Base-by-base conservation (phyloP, 2,888 invertebrate genomes). In the Spatulosminthurus flaviceps region DNA sequence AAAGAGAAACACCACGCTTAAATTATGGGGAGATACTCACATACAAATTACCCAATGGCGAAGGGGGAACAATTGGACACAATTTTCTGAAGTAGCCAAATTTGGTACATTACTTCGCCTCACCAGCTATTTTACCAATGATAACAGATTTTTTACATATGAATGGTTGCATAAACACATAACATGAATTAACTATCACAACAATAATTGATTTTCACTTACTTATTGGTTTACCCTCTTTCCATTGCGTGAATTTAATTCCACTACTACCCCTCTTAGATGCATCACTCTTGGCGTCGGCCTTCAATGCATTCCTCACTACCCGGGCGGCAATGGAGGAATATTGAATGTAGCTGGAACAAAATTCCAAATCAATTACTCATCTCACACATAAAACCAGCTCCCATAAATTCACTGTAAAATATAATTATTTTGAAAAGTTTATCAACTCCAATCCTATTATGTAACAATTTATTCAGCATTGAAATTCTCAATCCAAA, bases 301-400 rank as follows among this genome's bases (percentile, higher is more conserved):
- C 88, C 88, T 96, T 97, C 85, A 97, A 88, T 19, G 95, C 91
- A 87, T 92, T 91, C 80, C 97, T 91, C 79, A 97, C 89, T 77
- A 94, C 89, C 86, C 91, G 92, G 26, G 97, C 97, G 86, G 97
- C 96, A 87, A 98, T 95, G 88, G 93, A 94, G 80, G 97, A 98
- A 89, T 94, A 98, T 90, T 95, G 95, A 88, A 98, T 94, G 90
- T 98, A 98, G 90, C 97, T 98, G 13, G 9, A 64, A 26, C 22
- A 1, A 64, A 64, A 64, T 64, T 41, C 41, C 7, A 41, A 41
- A 41, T 7, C 16, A 51, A 51, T 16, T 51, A 51, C 34, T 34
- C 34, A 51, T 19, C 1, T 16, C n/a, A 51, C n/a, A 11, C 51
- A 11, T 51, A 5, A 4, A 51, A 51, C 16, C 51, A 51, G 1